Conservation (phyloP, 1,140 invertebrate species). For the Ips nitidus region DNA sequence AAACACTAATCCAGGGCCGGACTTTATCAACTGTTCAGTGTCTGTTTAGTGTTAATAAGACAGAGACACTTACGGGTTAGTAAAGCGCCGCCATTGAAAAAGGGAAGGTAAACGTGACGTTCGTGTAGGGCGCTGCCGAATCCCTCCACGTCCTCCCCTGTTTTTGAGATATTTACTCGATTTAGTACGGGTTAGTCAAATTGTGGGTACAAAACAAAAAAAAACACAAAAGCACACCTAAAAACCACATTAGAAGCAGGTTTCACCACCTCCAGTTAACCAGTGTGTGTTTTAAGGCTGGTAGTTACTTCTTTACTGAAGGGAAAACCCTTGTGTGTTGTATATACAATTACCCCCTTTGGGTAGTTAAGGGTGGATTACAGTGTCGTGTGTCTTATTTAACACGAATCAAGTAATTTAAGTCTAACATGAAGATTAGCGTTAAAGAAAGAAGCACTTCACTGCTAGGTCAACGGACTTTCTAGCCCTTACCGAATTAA, state of each 20-base stretch:
- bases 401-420: too few species aligned
- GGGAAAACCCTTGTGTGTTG: too few species aligned
- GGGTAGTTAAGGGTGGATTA: too few species aligned
- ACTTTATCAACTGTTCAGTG: background rate
- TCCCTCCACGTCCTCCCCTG: constrained; percentile 52
- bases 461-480: too few species aligned
- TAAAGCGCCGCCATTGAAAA: constrained; percentile 73
- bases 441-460: too few species aligned
- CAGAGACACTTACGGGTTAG: constrained; percentile 69
- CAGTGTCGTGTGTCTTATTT: too few species aligned
- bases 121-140: constrained; percentile 71
- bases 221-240: background rate
- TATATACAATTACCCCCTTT: too few species aligned
- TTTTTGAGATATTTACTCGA: constrained; percentile 28
- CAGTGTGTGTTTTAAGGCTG: too few species aligned
- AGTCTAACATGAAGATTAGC: too few species aligned
- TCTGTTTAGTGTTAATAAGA: constrained; percentile 1
- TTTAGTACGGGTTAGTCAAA: constrained; percentile 2
- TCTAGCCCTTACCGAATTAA: too few species aligned
- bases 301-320: too few species aligned
- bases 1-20: background rate
- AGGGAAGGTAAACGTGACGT: constrained; percentile 75
- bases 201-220: background rate
- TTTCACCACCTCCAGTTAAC: too few species aligned
- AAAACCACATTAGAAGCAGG: background rate